Base-by-base conservation (phyloP, 53 echinoderm and acorn worm genomes). In the Temnopleurus reevesii region DNA sequence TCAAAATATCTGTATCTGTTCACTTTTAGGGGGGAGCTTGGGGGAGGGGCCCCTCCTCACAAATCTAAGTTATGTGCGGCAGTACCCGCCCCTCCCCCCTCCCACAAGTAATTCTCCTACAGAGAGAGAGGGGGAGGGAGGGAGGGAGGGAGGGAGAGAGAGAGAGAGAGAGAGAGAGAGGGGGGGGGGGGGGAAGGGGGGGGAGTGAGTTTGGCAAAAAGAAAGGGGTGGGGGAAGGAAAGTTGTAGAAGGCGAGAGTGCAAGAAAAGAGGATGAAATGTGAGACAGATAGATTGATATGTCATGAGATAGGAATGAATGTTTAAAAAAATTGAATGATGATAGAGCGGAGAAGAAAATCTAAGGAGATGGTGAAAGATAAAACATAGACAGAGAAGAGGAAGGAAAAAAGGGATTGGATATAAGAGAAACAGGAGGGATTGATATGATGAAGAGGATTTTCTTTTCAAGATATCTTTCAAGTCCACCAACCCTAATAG, bases 401-500 rank as follows among this genome's bases (percentile, higher is more conserved):
- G 15, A 27, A 64, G 29, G 28, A 64, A 26, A 64, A 34, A 26
- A 64, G 15, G 60, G n/a, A 28, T 12, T 17, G n/a, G 60, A 60
- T n/a, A 60, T 12, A 60, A 25, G 28, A 3, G n/a, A 23, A 3
- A 60, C 9, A 2, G 49, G 15, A 49, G 49, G n/a, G 49, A 49
- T 12, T 9, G 15, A 49, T 9, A 49, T 12, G 49, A 49, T 12
- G 49, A 49, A 49, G 49, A 49, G 15, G 49, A 57, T 57, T 23
- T 24, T 3, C 21, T 49, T 49, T 49, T 49, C 49, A 49, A 49
- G 15, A 49, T 15, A 49, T 53, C 17, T n/a, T 53, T 12, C 13
- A 53, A 53, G n/a, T n/a, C n/a, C n/a, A 12, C 85, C 43, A 45
- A 1, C 85, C 55, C 6, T 85, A 85, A 85, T 85, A 60, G 85